Evolutionary conservation across 2,888 invertebrate species (phyloP).

Genomic region (Toxonevra muliebris): DNA sequence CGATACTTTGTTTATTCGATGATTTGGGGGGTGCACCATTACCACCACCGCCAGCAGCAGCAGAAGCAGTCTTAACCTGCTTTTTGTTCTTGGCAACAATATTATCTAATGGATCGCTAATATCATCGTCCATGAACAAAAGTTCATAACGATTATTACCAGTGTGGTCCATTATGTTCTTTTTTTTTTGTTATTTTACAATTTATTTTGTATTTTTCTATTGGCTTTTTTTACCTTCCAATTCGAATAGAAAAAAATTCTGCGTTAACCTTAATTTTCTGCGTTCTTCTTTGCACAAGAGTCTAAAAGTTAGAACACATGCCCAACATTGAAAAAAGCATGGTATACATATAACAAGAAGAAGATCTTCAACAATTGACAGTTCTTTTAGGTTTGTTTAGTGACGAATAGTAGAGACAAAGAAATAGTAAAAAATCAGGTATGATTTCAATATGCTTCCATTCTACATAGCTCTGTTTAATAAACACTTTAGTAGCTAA

Average conservation of each 20-base stretch:
- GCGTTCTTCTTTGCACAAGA: slow-evolving; percentile 46
- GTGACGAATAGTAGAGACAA: slow-evolving; percentile 15
- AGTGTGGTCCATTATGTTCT: slow-evolving; percentile 60
- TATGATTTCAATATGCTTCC: background rate
- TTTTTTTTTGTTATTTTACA: slow-evolving; percentile 38
- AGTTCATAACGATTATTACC: slow-evolving; percentile 66
- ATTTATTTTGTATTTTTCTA: slow-evolving; percentile 34
- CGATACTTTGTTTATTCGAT: slow-evolving; percentile 44
- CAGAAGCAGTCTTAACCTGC: slow-evolving; percentile 54
- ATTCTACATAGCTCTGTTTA: background rate
- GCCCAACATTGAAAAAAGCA: slow-evolving; percentile 48
- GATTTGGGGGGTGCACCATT: slow-evolving; percentile 33
- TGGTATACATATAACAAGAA: slow-evolving; percentile 59
- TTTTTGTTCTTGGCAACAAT: slow-evolving; percentile 60
- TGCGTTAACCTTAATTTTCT: slow-evolving; percentile 59
- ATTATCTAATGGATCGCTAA: slow-evolving; percentile 65
- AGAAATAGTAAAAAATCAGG: background rate
- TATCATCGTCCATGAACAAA: slow-evolving; percentile 65
- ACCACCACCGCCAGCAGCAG: slow-evolving; percentile 37
- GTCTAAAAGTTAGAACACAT: slow-evolving; percentile 46
- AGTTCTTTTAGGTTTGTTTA: slow-evolving; percentile 31
- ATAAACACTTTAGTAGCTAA: background rate
- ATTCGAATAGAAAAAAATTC: slow-evolving; percentile 40
- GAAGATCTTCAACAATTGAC: slow-evolving; percentile 31
- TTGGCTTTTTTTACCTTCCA: slow-evolving; percentile 39